Evolutionary conservation across 92 coral and sea anemone genomes (phyloP), one percentile per base, ranked within the genome.

Genomic region (Porites divaricata): DNA sequence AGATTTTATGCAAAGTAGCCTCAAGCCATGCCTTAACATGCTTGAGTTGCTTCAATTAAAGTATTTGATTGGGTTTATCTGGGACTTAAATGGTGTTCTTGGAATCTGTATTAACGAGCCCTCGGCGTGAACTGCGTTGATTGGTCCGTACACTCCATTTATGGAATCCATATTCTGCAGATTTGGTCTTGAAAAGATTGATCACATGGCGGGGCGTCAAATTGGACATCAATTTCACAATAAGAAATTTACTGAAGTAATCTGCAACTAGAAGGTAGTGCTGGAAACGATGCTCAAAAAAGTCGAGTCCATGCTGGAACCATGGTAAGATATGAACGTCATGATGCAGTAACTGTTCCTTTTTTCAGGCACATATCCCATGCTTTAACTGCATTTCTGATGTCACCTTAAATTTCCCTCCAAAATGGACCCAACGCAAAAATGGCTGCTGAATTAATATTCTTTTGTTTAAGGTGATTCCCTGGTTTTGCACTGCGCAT

Each of bases 231-330:
- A 45, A 45, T 24, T 71, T 71, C 12, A 71, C 23, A 71, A 71
- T 23, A 48, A 1, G 57, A 71, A 71, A 71, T 71, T 17, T 71
- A 58, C 76, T 71, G 76, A 71, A 41, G 51, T 51, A 71, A 71
- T 45, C 76, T 71, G 57, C 76, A 51, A 71, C 76, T 45, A 71
- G 58, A 50, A 73, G 63, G 77, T 51, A 73, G 63, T 73, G 77
- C n/a, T 50, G 77, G 1, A n/a, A 73, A 51, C 63, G 41, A 21
- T 52, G 45, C 9, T 73, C 63, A 73, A 73, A 73, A n/a, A 52
- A 5, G 63, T 73, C 63, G 35, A 73, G n/a, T 50, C 17, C 63
- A 9, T 50, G 77, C 63, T 73, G 50, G 77, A 51, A 41, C 70
- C 81, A 61, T 26, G 81, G 70, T 57, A 58, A 16, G 23, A 16